phyloP scores from a whole-genome alignment of 92 coral and sea anemone genomes.

The Porites rus region DNA sequence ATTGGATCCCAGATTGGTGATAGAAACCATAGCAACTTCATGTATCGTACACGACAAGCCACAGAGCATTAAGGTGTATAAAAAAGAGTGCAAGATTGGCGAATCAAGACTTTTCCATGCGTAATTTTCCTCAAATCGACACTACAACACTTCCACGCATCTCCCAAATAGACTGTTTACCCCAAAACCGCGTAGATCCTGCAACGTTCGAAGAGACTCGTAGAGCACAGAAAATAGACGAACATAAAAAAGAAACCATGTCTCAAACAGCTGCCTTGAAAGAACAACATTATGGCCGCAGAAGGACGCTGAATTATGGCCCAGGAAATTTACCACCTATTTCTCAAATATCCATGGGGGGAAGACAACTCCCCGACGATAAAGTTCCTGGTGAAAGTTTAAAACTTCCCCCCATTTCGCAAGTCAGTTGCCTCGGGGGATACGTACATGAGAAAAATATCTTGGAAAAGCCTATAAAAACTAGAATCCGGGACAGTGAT shows the following conservation, averaged over 20 bases:
- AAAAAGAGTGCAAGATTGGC: not conserved
- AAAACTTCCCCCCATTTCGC: slow-evolving; percentile 66
- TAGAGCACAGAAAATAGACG: slow-evolving; percentile 16
- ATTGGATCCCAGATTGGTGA: not conserved
- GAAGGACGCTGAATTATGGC: not conserved
- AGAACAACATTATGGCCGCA: slow-evolving; percentile 20
- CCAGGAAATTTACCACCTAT: slow-evolving; percentile 58
- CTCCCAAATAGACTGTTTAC: slow-evolving; percentile 73
- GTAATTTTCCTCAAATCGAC: slow-evolving; percentile 25
- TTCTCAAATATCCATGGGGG: slow-evolving; percentile 73
- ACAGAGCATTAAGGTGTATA: not conserved
- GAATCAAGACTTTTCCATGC: not conserved
- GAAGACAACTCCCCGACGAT: slow-evolving; percentile 18
- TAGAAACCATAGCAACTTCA: not conserved
- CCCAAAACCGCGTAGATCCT: slow-evolving; percentile 56
- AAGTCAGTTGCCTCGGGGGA: slow-evolving; percentile 68
- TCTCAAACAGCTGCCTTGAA: slow-evolving; percentile 27
- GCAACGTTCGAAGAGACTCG: slow-evolving; percentile 28
- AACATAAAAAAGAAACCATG: slow-evolving; percentile 29
- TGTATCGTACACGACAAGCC: not conserved
- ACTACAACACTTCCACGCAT: slow-evolving; percentile 52
- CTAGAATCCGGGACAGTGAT: slow-evolving; percentile 53
- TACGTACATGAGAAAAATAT: slow-evolving; percentile 13
- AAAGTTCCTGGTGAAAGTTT: slow-evolving; percentile 14
- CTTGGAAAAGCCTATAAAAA: slow-evolving; percentile 32